Evolutionary conservation across 2,797 vertebrate genomes (phyloP).

Genomic region (Caiman crocodilus): DNA sequence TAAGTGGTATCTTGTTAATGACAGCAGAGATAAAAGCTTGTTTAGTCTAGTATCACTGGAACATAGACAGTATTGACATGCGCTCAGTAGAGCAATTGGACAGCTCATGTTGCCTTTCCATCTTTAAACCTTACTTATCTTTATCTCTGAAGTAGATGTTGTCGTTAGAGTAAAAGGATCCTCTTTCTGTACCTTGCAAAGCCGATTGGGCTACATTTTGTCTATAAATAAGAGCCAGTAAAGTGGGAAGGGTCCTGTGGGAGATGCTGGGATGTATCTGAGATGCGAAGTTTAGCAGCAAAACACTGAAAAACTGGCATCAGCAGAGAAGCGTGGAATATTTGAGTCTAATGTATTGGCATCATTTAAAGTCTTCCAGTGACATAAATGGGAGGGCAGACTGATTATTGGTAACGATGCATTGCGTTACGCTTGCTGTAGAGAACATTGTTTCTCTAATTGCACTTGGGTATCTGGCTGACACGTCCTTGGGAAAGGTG

Average conservation of each 20-base stretch:
- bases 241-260: not conserved
- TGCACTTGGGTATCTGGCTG: no score
- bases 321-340: not conserved
- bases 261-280: not conserved
- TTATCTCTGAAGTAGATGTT: not conserved
- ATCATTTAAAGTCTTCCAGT: slow-evolving; percentile 14
- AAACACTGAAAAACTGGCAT: not conserved
- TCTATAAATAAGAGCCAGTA: not conserved
- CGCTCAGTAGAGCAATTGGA: not conserved
- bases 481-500: no score
- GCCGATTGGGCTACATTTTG: not conserved
- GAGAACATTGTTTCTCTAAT: not conserved
- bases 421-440: not conserved
- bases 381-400: rapidly evolving
- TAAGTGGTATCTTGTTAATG: not conserved
- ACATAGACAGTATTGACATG: not conserved
- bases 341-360: not conserved
- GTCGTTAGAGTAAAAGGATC: not conserved
- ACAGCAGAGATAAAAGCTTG: not conserved
- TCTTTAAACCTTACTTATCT: slow-evolving; percentile 35
- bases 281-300: rapidly evolving
- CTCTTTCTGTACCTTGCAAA: not conserved
- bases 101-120: slow-evolving; percentile 10
- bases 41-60: not conserved
- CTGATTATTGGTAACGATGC: not conserved